phyloP scores from a whole-genome alignment of 92 coral and sea anemone genomes.

The Umimayanthus kanabou region DNA sequence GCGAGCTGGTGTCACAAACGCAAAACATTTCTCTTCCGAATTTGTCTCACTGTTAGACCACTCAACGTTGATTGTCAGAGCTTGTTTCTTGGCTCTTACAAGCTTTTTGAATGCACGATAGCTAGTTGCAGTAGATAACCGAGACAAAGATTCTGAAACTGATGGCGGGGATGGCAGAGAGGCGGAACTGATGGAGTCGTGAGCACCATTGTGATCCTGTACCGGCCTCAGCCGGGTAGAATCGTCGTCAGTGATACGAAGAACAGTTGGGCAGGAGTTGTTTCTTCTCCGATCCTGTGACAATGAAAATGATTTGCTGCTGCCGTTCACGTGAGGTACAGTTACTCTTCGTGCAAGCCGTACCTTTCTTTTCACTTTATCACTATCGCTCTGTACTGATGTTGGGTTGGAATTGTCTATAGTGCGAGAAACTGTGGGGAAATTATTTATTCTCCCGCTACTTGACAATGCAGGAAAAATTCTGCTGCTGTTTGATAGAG shows the following conservation, averaged over 20 bases:
- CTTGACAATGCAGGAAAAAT: background rate
- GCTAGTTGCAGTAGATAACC: background rate
- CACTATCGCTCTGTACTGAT: background rate
- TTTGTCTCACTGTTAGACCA: background rate
- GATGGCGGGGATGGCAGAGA: background rate
- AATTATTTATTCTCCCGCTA: background rate
- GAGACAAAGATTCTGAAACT: background rate
- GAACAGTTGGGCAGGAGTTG: background rate
- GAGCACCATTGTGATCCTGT: background rate
- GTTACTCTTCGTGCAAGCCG: background rate
- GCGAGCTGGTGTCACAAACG: conserved; percentile 3
- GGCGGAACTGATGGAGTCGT: background rate
- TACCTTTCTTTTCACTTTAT: background rate
- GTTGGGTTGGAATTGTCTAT: background rate
- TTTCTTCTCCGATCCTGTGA: background rate
- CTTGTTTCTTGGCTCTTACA: conserved; percentile 16
- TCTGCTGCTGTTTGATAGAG: background rate
- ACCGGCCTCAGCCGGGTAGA: background rate
- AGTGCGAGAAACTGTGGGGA: background rate
- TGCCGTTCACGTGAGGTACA: background rate
- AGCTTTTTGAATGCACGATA: conserved; percentile 15
- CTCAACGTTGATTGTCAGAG: background rate
- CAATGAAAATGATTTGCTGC: background rate
- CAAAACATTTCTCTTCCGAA: background rate
- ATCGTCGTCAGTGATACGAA: background rate